Evolutionary conservation across 92 coral and sea anemone genomes (phyloP), one percentile per base, ranked within the genome.

Genomic region (Palythoa grandis): DNA sequence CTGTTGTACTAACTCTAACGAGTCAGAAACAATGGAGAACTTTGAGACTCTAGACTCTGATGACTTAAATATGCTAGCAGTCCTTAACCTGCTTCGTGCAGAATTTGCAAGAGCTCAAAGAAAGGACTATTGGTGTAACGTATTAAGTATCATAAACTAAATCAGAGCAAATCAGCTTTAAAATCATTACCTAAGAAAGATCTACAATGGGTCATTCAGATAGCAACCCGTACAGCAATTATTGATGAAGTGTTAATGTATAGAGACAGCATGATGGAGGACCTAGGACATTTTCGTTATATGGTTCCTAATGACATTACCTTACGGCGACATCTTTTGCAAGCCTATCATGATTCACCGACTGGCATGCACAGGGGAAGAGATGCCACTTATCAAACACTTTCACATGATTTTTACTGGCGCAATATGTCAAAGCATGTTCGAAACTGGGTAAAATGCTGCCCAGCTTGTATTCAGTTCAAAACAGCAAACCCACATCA

Each of bases 351-450:
- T 29, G 35, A 29, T 29, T 29, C 1, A 29, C 35, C 35, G 35
- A 29, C 35, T 29, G 35, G 35, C 35, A 29, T 29, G n/a, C n/a
- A n/a, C 70, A 65, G 92, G 39, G 89, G 93, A 72, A 86, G 93
- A 3, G 89, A 91, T 76, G 91, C 93, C 29, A 91, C 93, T 15
- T 82, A 86, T 78, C 88, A 79, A 76, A 52, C 91, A 60, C 90
- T 90, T 38, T 90, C 93, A 52, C 76, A 70, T 74, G 87, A 87
- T 47, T 88, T 75, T 19, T 88, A 91, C 83, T 88, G 86, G 91
- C 86, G 86, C 56, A 85, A 79, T 77, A 82, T 88, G 29, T 86
- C 90, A 58, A 76, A 29, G 35, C 35, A 29, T 29, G 1, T 29
- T 29, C 35, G 35, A 29, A 29, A 29, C 35, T 29, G 35, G 35